Conservation (phyloP, 2,113 vertebrate genomes). For the Vidua macroura region DNA sequence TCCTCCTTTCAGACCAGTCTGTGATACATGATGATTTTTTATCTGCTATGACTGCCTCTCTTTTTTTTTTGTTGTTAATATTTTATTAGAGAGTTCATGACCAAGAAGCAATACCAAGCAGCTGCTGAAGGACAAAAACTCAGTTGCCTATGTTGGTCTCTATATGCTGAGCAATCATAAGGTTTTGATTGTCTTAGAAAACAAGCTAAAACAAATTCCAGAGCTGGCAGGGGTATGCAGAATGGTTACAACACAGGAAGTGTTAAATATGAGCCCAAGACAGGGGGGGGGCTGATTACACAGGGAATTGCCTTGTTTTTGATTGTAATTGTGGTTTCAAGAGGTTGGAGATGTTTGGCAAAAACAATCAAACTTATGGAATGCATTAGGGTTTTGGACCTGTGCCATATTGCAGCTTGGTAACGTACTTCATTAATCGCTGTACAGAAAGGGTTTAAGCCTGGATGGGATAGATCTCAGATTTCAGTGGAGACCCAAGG, state of each 20-base stretch:
- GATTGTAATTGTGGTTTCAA: background rate
- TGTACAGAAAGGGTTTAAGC: background rate
- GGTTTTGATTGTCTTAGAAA: conserved; percentile 43
- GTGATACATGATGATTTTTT: background rate
- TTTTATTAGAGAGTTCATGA: background rate
- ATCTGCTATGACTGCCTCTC: background rate
- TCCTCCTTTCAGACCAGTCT: background rate
- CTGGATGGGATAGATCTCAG: background rate
- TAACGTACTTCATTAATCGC: background rate
- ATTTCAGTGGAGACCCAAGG: background rate
- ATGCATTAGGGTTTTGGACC: background rate
- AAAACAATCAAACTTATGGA: background rate
- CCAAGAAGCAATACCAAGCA: background rate
- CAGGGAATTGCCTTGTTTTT: background rate
- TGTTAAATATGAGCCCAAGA: conserved; percentile 28
- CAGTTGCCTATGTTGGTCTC: background rate
- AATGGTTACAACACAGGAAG: conserved; percentile 28
- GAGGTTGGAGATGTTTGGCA: background rate
- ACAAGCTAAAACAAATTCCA: conserved; percentile 50
- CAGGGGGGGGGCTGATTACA: background rate
- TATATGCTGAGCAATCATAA: background rate
- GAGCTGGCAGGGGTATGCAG: background rate
- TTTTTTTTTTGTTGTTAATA: background rate
- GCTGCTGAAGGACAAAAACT: background rate
- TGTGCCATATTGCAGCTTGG: background rate